Evolutionary conservation across 2,888 invertebrate genomes (phyloP).

Genomic region (Tiphia femorata): DNA sequence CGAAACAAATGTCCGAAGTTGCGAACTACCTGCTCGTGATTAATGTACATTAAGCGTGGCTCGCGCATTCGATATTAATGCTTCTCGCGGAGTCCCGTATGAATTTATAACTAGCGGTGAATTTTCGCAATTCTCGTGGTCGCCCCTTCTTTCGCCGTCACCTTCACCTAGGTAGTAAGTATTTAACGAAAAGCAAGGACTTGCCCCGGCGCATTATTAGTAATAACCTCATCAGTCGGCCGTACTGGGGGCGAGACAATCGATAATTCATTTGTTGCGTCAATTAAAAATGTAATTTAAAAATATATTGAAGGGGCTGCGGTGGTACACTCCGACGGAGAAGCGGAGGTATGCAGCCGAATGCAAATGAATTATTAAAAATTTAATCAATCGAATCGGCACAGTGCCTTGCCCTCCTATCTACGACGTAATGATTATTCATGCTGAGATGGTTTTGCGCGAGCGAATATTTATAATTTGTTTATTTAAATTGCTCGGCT

Average conservation of each 20-base stretch:
- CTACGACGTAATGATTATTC: conserved; percentile 67
- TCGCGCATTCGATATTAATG: not conserved
- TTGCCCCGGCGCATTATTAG: conserved; percentile 40
- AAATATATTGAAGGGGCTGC: conserved; percentile 63
- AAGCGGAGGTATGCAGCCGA: conserved; percentile 50
- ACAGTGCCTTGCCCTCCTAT: conserved; percentile 57
- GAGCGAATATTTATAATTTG: conserved; percentile 68
- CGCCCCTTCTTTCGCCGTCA: too few species aligned
- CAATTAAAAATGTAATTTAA: conserved; percentile 67
- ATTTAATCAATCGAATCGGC: conserved; percentile 68
- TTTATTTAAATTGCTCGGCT: conserved; percentile 66
- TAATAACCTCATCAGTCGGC: conserved; percentile 41
- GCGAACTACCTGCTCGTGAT: conserved; percentile 2
- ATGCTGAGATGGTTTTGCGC: conserved; percentile 65
- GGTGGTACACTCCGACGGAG: conserved; percentile 7
- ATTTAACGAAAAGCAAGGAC: conserved; percentile 32
- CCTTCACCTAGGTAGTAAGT: too few species aligned
- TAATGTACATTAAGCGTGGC: not conserved
- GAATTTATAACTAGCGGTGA: too few species aligned
- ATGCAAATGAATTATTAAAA: conserved; percentile 69
- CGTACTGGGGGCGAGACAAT: conserved; percentile 47
- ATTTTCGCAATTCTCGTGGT: too few species aligned
- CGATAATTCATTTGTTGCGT: conserved; percentile 66
- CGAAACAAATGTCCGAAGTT: not conserved
- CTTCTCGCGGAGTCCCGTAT: too few species aligned